Evolutionary conservation across 1,140 invertebrate genomes (phyloP).

Genomic region (Galleria mellonella): DNA sequence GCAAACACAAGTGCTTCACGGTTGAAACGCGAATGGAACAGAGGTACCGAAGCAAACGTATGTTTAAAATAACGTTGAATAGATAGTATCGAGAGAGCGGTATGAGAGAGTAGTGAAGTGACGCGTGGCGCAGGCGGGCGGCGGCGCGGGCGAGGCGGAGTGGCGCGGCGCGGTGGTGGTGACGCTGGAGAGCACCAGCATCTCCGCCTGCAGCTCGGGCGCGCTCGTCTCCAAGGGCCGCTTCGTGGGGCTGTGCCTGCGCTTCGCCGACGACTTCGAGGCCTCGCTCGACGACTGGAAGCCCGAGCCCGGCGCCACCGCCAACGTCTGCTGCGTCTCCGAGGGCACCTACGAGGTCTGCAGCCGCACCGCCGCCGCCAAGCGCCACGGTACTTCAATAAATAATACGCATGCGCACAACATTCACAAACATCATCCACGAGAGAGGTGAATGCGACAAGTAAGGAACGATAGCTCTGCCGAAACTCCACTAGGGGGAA

Average conservation of each 20-base stretch:
- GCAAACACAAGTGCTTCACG: no score
- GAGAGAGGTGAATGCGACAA: no score
- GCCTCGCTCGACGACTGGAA: conserved; percentile 98
- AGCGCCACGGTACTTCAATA: conserved; percentile 77
- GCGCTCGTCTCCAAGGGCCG: conserved; percentile 85
- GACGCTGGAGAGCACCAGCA: conserved; percentile 95
- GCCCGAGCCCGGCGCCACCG: conserved; percentile 85
- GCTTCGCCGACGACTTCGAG: conserved; percentile 98
- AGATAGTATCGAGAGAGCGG: no score
- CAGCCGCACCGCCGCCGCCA: conserved; percentile 90
- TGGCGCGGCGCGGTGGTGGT: conserved; percentile 93
- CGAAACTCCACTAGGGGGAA: no score
- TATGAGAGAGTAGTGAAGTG: no score
- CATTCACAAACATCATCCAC: no score
- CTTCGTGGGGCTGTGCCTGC: conserved; percentile 90
- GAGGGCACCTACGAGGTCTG: conserved; percentile 98
- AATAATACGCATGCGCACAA: no score
- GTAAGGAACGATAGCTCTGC: no score
- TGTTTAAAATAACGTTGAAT: no score
- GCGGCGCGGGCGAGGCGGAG: conserved; percentile 84
- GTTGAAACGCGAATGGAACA: no score
- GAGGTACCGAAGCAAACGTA: no score
- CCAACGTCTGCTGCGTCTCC: conserved; percentile 97
- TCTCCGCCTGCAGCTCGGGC: conserved; percentile 91
- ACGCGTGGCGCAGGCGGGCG: conserved; percentile 73